Evolutionary conservation across 1,140 invertebrate genomes (phyloP), one percentile per base, ranked within the genome.

Genomic region (Heliconius melpomene): DNA sequence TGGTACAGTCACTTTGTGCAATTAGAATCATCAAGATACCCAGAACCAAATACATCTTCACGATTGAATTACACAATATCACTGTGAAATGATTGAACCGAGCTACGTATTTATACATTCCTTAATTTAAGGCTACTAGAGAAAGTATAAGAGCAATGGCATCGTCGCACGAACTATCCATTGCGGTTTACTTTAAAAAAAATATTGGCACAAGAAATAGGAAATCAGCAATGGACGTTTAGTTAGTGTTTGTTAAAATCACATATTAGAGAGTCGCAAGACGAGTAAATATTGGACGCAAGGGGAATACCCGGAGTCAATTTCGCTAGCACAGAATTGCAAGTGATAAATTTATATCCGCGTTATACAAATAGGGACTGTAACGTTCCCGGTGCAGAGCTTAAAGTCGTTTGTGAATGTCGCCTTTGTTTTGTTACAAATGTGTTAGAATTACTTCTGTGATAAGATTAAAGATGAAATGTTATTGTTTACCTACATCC

Each of bases 271-370:
- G 36, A 77, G 57, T 18, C 50, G 36, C 66, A 77, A 77, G 20
- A 40, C 75, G 0, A 71, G 75, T 70, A 77, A 77, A 75, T 88
- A 86, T 88, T 85, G 85, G 81, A 87, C 84, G 85, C 74, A 81
- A 78, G 88, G 90, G 89, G 88, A 90, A 90, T 90, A 86, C 89
- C 89, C 90, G 86, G 82, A 89, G 86, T 89, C 85, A 87, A 88
- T 90, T 91, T 88, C 88, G 86, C 85, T 82, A 82, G 80, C 82
- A 87, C 82, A 85, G 88, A 87, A 89, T 87, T 88, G 85, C 86
- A 87, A 85, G 84, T 84, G 86, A 88, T 87, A 89, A 87, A 89
- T 86, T 79, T 82, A 87, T 82, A 74, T 70, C 57, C n/a, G 77
- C 74, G 79, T 82, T 83, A 81, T 75, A 85, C 83, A 86, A 87